Percentiles rank a stretch among this genome's conserved stretches.
Conservation (phyloP, 2,797 vertebrate genomes). For the Eulemur coronatus region DNA sequence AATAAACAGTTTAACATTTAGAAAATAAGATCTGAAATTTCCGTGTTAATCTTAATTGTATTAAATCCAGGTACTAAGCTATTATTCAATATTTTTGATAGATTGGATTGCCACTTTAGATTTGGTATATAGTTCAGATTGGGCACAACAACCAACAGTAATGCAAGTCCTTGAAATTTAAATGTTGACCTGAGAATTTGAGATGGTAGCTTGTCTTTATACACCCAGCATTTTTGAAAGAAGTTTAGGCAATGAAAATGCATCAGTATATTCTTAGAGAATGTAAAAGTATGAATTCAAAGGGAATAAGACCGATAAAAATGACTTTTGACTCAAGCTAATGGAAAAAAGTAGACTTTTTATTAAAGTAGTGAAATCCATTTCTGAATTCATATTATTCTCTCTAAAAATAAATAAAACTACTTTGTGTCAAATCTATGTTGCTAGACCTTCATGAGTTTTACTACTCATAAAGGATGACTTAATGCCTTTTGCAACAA, state of each 20-base stretch:
- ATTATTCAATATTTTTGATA: neutral
- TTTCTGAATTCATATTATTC: neutral
- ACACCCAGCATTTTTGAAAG: neutral
- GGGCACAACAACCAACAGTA: neutral
- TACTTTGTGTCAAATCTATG: neutral
- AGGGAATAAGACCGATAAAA: neutral
- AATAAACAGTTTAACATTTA: neutral
- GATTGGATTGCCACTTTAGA: neutral
- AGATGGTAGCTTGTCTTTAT: neutral
- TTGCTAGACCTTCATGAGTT: neutral
- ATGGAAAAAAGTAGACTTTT: neutral
- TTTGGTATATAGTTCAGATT: neutral
- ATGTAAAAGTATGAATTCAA: neutral
- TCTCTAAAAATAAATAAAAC: conserved; percentile 28
- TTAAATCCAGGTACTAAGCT: neutral
- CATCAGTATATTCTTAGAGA: neutral
- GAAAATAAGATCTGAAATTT: neutral
- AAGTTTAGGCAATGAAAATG: conserved; percentile 20
- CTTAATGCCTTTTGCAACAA: too few relatives aligned
- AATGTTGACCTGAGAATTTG: neutral
- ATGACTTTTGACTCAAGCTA: neutral
- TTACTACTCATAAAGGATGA: neutral
- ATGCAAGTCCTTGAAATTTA: neutral
- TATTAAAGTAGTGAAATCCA: neutral
- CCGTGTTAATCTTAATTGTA: neutral